Base-by-base conservation (phyloP, 2,113 vertebrate genomes). In the Notechis scutatus region DNA sequence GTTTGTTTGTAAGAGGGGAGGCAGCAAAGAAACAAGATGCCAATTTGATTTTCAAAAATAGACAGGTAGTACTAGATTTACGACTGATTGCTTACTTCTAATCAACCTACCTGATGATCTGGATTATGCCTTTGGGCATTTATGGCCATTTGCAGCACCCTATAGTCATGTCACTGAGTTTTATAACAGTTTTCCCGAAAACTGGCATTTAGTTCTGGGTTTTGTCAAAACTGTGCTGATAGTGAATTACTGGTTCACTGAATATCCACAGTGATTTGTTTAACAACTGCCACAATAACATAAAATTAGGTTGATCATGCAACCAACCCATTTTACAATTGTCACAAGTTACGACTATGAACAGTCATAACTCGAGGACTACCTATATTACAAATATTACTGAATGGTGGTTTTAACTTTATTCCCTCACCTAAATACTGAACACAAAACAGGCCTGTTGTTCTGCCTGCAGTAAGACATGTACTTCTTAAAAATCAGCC, bases 391-490 rank as follows among this genome's bases (percentile, higher is more conserved):
- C 52, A 92, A 92, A 1, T 85, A 34, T 93, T 57, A 85, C 9
- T 88, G 89, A 21, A 61, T 93, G 94, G 39, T 85, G 81, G 64
- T 64, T 90, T 93, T 95, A 93, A 94, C 93, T 92, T 86, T n/a
- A 47, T 20, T 47, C 18, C 24, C 64, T n/a, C 69, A 39, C 20
- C 94, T 0, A 0, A 4, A 91, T 92, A 92, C 93, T 69, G 8
- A 90, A 8, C 23, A 45, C 47, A 93, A 23, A 90, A 94, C 69
- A 88, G 26, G 1, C 12, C 95, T 91, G 64, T 0, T 93, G n/a
- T 81, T 91, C 1, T 90, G 39, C 18, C 26, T 94, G 42, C 0
- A 93, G 69, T 91, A 61, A 94, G 92, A 96, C 29, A 85, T 18
- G 88, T 8, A 1, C 87, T 89, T 94, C 91, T 92, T 86, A 93